Conservation (phyloP, 2,888 invertebrate genomes). For the Antheraea yamamai region DNA sequence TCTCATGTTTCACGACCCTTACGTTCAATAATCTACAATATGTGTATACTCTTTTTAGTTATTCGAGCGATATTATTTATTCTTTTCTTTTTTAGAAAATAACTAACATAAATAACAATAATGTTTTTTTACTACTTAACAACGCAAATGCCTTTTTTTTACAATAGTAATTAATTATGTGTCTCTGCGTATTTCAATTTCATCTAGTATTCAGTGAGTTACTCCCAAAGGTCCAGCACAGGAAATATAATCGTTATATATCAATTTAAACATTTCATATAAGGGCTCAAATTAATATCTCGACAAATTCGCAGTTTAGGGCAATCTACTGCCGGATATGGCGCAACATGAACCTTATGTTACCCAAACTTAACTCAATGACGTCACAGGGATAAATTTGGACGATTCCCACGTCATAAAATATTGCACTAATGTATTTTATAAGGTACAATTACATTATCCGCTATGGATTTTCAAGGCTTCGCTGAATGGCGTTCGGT, state of each 20-base stretch:
- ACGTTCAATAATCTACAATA: too few species aligned
- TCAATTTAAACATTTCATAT: slow-evolving; percentile 29
- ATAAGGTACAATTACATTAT: slow-evolving; percentile 59
- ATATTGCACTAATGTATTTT: slow-evolving; percentile 45
- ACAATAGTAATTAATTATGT: too few species aligned
- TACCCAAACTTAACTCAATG: slow-evolving; percentile 46
- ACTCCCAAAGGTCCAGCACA: not conserved
- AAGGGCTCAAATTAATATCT: slow-evolving; percentile 36
- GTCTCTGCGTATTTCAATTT: not conserved
- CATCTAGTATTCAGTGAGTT: not conserved
- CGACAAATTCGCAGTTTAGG: slow-evolving; percentile 34
- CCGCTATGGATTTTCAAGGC: slow-evolving; percentile 63
- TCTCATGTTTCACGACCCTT: too few species aligned
- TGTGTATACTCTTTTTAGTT: too few species aligned
- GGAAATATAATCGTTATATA: not conserved
- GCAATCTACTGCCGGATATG: slow-evolving; percentile 35
- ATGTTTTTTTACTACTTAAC: too few species aligned
- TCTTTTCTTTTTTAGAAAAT: too few species aligned
- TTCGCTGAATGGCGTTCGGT: slow-evolving; percentile 34
- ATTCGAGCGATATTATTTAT: too few species aligned
- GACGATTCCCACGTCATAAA: slow-evolving; percentile 62
- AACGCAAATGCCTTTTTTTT: too few species aligned
- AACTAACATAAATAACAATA: too few species aligned
- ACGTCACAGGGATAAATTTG: slow-evolving; percentile 70
- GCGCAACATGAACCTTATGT: slow-evolving; percentile 42